These are phyloP conservation scores for Sebastes glaucus DNA, from an alignment of 2,797 vertebrate species.

Conservation along the genomic window DNA sequence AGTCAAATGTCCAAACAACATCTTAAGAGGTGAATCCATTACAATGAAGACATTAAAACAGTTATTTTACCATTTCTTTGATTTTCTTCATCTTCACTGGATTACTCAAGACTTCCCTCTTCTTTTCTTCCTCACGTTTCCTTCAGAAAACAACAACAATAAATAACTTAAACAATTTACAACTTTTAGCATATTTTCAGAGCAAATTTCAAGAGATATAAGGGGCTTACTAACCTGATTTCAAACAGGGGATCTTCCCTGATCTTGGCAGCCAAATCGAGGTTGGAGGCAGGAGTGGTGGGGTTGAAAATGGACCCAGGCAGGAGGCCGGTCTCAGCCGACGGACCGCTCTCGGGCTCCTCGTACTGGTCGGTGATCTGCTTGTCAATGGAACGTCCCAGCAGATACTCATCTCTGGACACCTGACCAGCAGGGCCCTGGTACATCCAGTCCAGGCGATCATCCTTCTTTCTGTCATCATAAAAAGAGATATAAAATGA, in stretches of 20 bases:
- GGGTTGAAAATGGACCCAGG: constrained; percentile 92
- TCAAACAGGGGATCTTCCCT: constrained; percentile 95
- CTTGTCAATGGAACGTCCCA: constrained; percentile 95
- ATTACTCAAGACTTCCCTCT: constrained; percentile 92
- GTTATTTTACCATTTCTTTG: constrained; percentile 87
- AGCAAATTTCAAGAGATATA: not conserved
- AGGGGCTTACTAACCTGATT: constrained; percentile 84
- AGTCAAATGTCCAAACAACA: not conserved
- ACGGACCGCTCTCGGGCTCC: constrained; percentile 88
- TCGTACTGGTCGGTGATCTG: constrained; percentile 91
- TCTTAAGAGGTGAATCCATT: not conserved
- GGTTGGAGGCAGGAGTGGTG: constrained; percentile 82
- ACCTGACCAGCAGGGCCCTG: constrained; percentile 93
- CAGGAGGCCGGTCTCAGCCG: constrained; percentile 90
- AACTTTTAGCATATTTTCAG: not conserved
- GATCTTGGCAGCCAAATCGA: constrained; percentile 95
- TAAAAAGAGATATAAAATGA: not conserved
- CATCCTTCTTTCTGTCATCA: constrained; percentile 89
- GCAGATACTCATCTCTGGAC: constrained; percentile 93
- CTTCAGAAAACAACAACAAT: constrained; percentile 69
- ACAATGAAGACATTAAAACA: not conserved
- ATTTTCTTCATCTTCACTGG: constrained; percentile 99
- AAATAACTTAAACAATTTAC: not conserved
- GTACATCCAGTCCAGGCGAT: constrained; percentile 99
- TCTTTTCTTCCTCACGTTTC: constrained; percentile 95